Percentiles rank a stretch among this genome's conserved stretches.
phyloP scores from a whole-genome alignment of 1,140 invertebrate genomes.

The Apis dorsata region DNA sequence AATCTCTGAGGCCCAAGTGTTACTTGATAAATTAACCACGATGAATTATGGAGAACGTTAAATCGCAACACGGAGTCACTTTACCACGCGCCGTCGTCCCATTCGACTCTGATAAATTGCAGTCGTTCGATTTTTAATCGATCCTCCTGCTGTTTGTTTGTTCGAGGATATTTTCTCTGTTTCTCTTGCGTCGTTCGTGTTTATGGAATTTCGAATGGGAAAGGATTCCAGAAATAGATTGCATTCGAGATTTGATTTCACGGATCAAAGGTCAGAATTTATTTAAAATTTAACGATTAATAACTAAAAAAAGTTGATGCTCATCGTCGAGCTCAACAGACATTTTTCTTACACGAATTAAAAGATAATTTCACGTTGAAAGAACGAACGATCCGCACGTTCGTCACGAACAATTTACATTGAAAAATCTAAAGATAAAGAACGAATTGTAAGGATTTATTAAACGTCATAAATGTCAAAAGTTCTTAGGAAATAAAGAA shows the following conservation, averaged over 20 bases:
- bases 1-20: not conserved
- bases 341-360: no score
- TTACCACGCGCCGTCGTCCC: not conserved
- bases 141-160: not conserved
- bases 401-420: no score
- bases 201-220: not conserved
- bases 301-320: no score
- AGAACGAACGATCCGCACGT: no score
- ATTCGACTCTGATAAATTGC: not conserved
- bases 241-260: not conserved
- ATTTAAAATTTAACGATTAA: not conserved
- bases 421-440: no score
- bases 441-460: no score
- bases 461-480: no score
- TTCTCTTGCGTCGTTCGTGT: not conserved
- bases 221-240: not conserved
- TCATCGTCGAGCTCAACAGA: no score
- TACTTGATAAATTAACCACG: conserved; percentile 18
- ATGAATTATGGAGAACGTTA: not conserved
- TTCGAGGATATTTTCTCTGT: not conserved
- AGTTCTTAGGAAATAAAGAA: no score
- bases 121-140: not conserved
- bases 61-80: not conserved
- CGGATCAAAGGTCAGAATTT: not conserved
- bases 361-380: no score